These are phyloP conservation scores for Apostichopus leukothele DNA, from an alignment of 53 echinoderm and acorn worm genomes.

Conservation along the genomic window DNA sequence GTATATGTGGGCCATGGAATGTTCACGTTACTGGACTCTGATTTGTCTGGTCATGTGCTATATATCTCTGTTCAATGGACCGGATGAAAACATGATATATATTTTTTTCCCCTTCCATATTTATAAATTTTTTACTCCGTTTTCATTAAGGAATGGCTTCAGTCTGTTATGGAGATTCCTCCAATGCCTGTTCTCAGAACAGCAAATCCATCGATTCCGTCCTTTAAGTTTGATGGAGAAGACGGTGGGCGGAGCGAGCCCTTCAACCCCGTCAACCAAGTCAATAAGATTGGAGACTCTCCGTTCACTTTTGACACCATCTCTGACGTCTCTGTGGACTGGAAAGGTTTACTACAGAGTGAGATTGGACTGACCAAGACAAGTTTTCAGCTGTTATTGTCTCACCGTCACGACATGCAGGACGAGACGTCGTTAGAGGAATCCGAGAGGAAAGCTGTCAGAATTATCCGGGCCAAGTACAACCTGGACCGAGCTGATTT, in stretches of 20 bases:
- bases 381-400: conserved; percentile 79
- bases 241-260: background rate
- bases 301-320: conserved; percentile 63
- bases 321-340: conserved; percentile 72
- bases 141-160: conserved; percentile 33
- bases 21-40: no score
- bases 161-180: conserved; percentile 33
- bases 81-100: no score
- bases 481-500: conserved; percentile 79
- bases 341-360: conserved; percentile 78
- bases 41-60: no score
- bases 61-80: no score
- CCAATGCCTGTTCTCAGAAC: conserved; percentile 5
- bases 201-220: background rate
- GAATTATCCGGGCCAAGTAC: conserved; percentile 72
- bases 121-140: background rate
- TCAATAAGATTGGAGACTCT: conserved; percentile 25
- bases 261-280: conserved; percentile 14
- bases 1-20: no score
- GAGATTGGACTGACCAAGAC: conserved; percentile 87
- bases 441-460: conserved; percentile 79
- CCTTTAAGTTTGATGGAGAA: background rate
- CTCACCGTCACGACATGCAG: conserved; percentile 96
- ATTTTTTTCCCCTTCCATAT: no score
- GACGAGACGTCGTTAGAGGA: conserved; percentile 85